These are phyloP conservation scores for Sphenopsis melanotis DNA, from an alignment of 2,797 vertebrate genomes.

Conservation along the genomic window DNA sequence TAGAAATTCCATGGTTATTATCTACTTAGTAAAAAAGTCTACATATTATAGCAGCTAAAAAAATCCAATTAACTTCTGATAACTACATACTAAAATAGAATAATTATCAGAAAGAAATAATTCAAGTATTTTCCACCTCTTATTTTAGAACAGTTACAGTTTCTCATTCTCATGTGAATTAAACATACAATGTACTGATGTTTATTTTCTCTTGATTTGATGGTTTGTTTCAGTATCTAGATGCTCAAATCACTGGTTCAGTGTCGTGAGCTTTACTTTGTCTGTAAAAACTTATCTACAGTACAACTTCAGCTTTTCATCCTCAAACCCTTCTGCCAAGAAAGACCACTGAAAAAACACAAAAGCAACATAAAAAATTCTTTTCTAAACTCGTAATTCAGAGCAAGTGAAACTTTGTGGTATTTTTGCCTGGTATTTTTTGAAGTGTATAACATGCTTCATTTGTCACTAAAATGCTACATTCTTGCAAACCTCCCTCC, in stretches of 20 bases:
- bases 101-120: neutral
- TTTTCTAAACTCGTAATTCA: neutral
- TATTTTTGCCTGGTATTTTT: neutral
- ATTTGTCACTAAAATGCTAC: neutral
- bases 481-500: rapidly evolving
- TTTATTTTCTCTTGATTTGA: neutral
- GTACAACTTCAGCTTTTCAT: neutral
- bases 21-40: neutral
- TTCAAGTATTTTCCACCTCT: neutral
- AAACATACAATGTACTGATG: neutral
- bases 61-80: neutral
- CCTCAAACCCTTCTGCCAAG: neutral
- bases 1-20: neutral
- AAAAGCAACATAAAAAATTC: neutral
- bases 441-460: neutral
- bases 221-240: neutral
- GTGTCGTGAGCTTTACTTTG: neutral
- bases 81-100: neutral
- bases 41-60: neutral
- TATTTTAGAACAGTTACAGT: neutral
- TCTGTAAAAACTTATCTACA: neutral
- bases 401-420: neutral
- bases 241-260: neutral
- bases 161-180: neutral
- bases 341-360: neutral